Evolutionary conservation across 2,888 invertebrate genomes (phyloP), one percentile per base, ranked within the genome.

Genomic region (Schrankia costaestrigalis): DNA sequence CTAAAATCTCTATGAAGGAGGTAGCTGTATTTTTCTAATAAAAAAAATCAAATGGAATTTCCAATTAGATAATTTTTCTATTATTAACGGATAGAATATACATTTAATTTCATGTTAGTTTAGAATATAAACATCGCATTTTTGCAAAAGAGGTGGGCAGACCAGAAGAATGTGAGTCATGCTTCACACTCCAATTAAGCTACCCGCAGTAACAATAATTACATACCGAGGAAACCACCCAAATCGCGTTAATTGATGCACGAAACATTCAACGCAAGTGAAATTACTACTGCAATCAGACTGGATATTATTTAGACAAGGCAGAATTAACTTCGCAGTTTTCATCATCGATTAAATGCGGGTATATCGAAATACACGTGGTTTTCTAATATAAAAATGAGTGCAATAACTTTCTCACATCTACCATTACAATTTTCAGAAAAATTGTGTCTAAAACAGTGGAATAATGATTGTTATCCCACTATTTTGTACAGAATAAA

Each of bases 161-260:
- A 58, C 61, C 62, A 66, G 69, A 63, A 59, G 69, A 68, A 78
- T 72, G 71, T 80, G 82, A 85, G 70, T 84, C 84, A 86, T 64
- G 65, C 77, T 83, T 86, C 86, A 86, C 86, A 87, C 86, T 86
- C 87, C 68, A 86, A 80, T 86, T 84, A 81, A 60, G 69, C 74
- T 83, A 78, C 82, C 76, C 74, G 75, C 81, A 74, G 69, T 77
- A 78, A 75, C 74, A 80, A 80, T 77, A 75, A 79, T 80, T 81
- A 70, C 62, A 68, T 76, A 59, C 47, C 63, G 74, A 73, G 56
- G 71, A 77, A 78, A 75, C 71, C 71, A 73, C 74, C 79, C 65
- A 79, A 87, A 83, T 77, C 71, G 71, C 56, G 50, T 51, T 70
- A 73, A 78, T 67, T 63, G 66, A 75, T 69, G 77, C 80, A 82